Conservation (phyloP, 2,797 vertebrate species). For the Pipistrellus nathusii region DNA sequence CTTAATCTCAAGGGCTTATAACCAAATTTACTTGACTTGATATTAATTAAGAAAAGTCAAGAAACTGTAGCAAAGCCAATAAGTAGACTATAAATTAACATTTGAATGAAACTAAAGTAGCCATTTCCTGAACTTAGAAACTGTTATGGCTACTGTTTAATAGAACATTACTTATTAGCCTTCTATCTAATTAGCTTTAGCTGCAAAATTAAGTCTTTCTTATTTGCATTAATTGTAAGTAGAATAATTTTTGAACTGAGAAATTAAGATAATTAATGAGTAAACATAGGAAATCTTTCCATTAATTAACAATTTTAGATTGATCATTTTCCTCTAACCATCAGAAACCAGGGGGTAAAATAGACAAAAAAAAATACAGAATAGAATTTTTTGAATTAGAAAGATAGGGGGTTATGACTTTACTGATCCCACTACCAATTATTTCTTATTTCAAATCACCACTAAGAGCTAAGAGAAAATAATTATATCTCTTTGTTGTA, state of each 20-base stretch:
- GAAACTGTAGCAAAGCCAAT: not conserved
- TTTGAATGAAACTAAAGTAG: not conserved
- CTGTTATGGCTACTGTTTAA: not conserved
- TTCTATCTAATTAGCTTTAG: not conserved
- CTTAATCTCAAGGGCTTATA: not conserved
- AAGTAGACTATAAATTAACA: not conserved
- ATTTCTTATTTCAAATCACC: slow-evolving; percentile 44
- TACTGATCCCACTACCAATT: not conserved
- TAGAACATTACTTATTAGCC: not conserved
- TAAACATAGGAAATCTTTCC: not conserved
- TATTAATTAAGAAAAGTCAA: not conserved
- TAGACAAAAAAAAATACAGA: not conserved
- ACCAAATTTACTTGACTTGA: not conserved
- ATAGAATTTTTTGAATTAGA: not conserved
- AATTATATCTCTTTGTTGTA: not conserved
- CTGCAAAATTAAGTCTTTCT: not conserved
- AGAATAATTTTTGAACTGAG: slow-evolving; percentile 28
- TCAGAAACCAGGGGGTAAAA: slow-evolving; percentile 18
- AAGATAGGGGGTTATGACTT: not conserved
- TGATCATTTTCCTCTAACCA: not conserved
- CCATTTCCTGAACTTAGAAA: not conserved
- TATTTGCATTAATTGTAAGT: slow-evolving; percentile 27
- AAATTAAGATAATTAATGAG: slow-evolving; percentile 51
- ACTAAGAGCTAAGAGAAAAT: not conserved
- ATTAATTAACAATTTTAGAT: slow-evolving; percentile 13